Conservation (phyloP, 2,113 vertebrate species). For the Isichthys henryi region DNA sequence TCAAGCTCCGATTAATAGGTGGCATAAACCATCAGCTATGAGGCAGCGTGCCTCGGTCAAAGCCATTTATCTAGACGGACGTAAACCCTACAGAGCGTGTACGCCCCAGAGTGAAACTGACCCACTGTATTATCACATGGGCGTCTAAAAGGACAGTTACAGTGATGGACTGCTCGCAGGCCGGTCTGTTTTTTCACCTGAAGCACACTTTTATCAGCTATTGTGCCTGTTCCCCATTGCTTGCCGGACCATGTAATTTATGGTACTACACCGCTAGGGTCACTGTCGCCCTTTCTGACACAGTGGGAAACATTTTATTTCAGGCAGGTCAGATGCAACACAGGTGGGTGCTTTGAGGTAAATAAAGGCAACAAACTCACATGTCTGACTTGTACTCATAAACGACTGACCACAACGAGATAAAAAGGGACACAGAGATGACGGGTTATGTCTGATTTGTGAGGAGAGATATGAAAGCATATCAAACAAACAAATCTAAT, state of each 20-base stretch:
- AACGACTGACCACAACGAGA: background rate
- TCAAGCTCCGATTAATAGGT: background rate
- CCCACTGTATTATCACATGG: background rate
- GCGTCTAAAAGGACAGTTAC: background rate
- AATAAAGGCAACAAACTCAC: background rate
- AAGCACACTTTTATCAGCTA: background rate
- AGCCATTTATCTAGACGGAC: background rate
- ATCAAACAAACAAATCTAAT: background rate
- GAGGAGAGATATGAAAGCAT: background rate
- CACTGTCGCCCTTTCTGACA: background rate
- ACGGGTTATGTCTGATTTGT: background rate
- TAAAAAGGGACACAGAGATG: background rate
- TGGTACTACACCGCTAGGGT: background rate
- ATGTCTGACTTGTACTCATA: constrained; percentile 5
- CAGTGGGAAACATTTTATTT: background rate
- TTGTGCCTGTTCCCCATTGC: background rate
- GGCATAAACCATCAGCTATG: background rate
- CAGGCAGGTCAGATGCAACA: background rate
- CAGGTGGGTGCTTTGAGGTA: background rate
- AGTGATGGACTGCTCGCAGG: background rate
- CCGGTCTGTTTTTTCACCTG: background rate
- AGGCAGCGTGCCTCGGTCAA: background rate
- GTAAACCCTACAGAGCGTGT: background rate
- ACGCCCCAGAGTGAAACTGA: background rate
- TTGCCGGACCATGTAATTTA: constrained; percentile 4